phyloP scores from a whole-genome alignment of 92 coral and sea anemone species.

The Phenganax marumi region DNA sequence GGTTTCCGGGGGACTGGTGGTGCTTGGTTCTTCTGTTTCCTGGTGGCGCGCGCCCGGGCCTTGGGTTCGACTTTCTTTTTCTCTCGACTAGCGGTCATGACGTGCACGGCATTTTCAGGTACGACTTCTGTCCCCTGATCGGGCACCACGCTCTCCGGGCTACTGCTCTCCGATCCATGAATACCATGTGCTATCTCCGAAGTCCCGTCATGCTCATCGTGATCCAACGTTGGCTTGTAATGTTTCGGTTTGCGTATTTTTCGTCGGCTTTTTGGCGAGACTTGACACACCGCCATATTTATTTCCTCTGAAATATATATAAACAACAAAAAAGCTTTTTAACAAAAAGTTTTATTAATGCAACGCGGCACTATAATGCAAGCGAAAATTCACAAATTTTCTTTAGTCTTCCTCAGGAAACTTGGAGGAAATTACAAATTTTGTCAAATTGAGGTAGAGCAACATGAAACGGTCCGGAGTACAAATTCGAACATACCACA shows the following conservation, averaged over 20 bases:
- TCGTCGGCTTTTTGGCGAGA: conserved; percentile 35
- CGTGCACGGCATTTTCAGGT: conserved; percentile 17
- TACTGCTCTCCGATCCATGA: not conserved
- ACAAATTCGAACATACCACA: too few relatives aligned
- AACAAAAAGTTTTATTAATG: not conserved
- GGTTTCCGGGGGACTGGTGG: conserved; percentile 23
- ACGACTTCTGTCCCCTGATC: not conserved
- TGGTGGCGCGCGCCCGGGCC: not conserved
- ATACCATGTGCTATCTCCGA: not conserved
- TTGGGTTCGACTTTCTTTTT: not conserved
- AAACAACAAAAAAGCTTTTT: not conserved
- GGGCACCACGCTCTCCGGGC: not conserved
- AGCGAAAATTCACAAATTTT: not conserved
- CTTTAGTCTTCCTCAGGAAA: too few relatives aligned
- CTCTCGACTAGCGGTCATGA: conserved; percentile 16
- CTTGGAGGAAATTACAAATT: too few relatives aligned
- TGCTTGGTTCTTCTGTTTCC: not conserved
- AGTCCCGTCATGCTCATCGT: not conserved
- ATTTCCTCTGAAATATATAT: not conserved
- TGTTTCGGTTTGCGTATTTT: conserved; percentile 42
- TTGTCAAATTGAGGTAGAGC: too few relatives aligned
- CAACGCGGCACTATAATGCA: not conserved
- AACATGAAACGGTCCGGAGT: too few relatives aligned
- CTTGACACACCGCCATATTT: not conserved
- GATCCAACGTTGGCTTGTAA: conserved; percentile 10